Evolutionary conservation across 2,113 vertebrate species (phyloP).

Genomic region (Brachyhypopomus gauderio): DNA sequence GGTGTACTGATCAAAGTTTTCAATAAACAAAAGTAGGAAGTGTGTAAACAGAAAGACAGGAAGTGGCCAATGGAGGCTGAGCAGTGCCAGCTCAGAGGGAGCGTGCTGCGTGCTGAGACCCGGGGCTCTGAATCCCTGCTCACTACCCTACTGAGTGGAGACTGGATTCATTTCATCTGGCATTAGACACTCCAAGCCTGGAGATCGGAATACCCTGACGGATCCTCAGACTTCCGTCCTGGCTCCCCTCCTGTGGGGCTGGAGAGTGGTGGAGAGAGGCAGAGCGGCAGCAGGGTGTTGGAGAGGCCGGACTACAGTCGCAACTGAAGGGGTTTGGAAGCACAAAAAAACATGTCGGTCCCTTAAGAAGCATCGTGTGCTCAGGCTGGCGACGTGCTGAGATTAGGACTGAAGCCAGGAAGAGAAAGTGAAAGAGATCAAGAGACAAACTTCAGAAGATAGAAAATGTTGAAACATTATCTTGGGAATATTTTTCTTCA

Average conservation of each 20-base stretch:
- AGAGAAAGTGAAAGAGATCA: no score
- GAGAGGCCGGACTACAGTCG: not conserved
- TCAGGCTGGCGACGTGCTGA: not conserved
- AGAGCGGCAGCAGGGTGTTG: not conserved
- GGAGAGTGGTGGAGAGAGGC: not conserved
- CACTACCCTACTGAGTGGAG: not conserved
- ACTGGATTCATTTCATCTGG: constrained; percentile 13
- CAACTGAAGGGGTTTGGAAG: not conserved
- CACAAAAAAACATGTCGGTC: not conserved
- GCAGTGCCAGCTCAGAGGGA: not conserved
- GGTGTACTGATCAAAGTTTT: not conserved
- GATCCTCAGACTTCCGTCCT: constrained; percentile 25
- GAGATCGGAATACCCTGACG: not conserved
- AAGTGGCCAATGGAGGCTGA: constrained; percentile 2
- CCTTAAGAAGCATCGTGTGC: not conserved
- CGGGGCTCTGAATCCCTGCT: not conserved
- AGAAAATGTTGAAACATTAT: no score
- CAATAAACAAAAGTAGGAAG: not conserved
- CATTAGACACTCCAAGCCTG: not conserved
- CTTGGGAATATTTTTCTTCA: no score
- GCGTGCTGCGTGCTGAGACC: not conserved
- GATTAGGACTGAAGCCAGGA: no score
- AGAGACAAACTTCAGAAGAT: no score
- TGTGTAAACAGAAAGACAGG: not conserved
- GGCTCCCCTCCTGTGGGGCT: not conserved